Percentiles rank a stretch among this genome's conserved stretches.
Conservation (phyloP, 2,113 vertebrate species). For the Crotalus horridus region DNA sequence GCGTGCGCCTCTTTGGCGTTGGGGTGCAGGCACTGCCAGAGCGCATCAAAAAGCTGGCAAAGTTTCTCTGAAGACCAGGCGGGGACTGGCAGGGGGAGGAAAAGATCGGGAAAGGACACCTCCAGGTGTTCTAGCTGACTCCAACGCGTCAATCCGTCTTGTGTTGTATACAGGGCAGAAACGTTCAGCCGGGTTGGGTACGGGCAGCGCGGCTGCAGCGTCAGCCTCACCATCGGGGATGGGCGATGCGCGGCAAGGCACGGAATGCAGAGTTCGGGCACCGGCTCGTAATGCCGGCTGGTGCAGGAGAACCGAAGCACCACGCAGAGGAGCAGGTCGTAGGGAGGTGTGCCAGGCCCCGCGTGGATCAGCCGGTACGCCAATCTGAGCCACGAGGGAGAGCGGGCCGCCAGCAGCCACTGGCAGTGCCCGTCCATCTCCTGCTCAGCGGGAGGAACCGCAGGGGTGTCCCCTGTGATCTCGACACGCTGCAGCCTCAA, state of each 20-base stretch:
- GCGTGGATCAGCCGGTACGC: slow-evolving; percentile 61
- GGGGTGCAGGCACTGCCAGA: slow-evolving; percentile 70
- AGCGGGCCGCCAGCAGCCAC: slow-evolving; percentile 57
- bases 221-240: slow-evolving; percentile 61
- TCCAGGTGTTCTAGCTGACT: slow-evolving; percentile 69
- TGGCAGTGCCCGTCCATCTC: slow-evolving; percentile 58
- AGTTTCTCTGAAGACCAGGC: slow-evolving; percentile 34
- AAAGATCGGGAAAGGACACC: slow-evolving; percentile 73
- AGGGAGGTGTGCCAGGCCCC: slow-evolving; percentile 38
- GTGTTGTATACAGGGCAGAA: slow-evolving; percentile 73
- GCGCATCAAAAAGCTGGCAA: slow-evolving; percentile 65
- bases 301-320: slow-evolving; percentile 74
- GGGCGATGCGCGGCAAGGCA: slow-evolving; percentile 67
- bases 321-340: slow-evolving; percentile 76
- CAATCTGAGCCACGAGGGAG: slow-evolving; percentile 64
- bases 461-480: fast-evolving
- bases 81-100: slow-evolving; percentile 67
- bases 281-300: slow-evolving; percentile 66
- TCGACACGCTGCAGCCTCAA: slow-evolving; percentile 58
- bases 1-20: slow-evolving; percentile 33
- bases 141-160: slow-evolving; percentile 73
- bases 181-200: slow-evolving; percentile 68
- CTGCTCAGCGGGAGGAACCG: background rate
- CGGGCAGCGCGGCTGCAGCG: slow-evolving; percentile 70
- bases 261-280: slow-evolving; percentile 73